Percentiles rank a stretch among this genome's conserved stretches.
These are phyloP conservation scores for Charina bottae DNA, from an alignment of 2,113 vertebrate species.

Conservation along the genomic window DNA sequence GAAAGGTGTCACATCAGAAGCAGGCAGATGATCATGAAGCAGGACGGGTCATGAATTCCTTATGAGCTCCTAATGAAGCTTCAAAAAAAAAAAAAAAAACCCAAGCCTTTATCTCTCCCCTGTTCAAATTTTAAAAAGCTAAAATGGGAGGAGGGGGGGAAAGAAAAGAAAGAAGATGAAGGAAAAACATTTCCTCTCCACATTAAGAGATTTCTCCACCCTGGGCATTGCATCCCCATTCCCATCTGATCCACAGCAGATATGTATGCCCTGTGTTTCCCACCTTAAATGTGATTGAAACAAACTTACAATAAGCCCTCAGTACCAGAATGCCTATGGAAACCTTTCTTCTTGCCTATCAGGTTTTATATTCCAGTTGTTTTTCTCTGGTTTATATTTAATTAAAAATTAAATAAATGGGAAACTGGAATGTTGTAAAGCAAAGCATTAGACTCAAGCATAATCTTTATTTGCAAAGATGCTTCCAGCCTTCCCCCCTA, in stretches of 20 bases:
- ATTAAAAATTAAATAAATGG: not conserved
- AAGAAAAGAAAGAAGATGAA: not conserved
- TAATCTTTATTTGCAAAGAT: not conserved
- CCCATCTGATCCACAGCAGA: constrained; percentile 45
- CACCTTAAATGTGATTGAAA: constrained; percentile 29
- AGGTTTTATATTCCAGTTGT: not conserved
- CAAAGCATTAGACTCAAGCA: not conserved
- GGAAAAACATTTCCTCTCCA: constrained; percentile 64
- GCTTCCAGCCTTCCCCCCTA: not conserved
- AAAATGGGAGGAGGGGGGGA: constrained; percentile 11
- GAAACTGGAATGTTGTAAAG: not conserved
- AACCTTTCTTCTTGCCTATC: not conserved
- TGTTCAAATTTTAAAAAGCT: constrained; percentile 50
- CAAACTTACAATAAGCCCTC: not conserved
- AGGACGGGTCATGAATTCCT: constrained; percentile 48
- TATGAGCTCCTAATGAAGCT: constrained; percentile 35
- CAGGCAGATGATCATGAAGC: constrained; percentile 54
- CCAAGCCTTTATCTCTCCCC: constrained; percentile 54
- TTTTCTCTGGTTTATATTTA: not conserved
- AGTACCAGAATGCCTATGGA: not conserved
- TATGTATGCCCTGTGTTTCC: not conserved
- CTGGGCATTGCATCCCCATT: constrained; percentile 65
- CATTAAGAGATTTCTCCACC: constrained; percentile 58
- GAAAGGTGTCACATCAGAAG: constrained; percentile 51
- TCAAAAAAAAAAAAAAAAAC: not conserved